Conservation (phyloP, 2,797 vertebrate genomes). For the Psittacula echo region DNA sequence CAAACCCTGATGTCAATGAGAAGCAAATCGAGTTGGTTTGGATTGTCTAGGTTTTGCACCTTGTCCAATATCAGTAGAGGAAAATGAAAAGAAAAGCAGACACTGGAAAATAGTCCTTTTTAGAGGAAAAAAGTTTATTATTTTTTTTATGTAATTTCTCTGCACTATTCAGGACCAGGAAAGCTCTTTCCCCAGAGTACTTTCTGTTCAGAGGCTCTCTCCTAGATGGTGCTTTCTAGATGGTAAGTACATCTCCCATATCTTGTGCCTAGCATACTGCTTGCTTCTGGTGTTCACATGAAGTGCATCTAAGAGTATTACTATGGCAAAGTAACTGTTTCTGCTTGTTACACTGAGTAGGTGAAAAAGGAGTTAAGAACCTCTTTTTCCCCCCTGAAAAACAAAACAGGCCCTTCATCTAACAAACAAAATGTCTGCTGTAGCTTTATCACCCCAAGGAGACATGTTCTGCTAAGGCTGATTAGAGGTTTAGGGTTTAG, state of each 20-base stretch:
- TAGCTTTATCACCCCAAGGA: neutral
- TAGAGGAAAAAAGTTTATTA: neutral
- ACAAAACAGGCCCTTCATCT: neutral
- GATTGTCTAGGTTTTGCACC: neutral
- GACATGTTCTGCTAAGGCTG: neutral
- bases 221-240: conserved; percentile 98
- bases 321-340: neutral
- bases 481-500: neutral
- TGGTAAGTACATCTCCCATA: conserved; percentile 82
- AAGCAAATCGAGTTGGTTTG: neutral
- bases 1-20: neutral
- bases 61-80: neutral
- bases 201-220: conserved; percentile 90
- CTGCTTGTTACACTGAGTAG: neutral
- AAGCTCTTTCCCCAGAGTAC: conserved; percentile 81
- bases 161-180: conserved; percentile 76
- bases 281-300: neutral
- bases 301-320: neutral
- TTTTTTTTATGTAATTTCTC: neutral
- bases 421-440: neutral
- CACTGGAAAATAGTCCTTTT: neutral
- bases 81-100: neutral
- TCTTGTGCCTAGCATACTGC: neutral
- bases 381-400: neutral
- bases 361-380: neutral